Percentiles rank a stretch among this genome's conserved stretches.
Evolutionary conservation across 2,113 vertebrate species (phyloP).

Genomic region (Toxotes jaculatrix): DNA sequence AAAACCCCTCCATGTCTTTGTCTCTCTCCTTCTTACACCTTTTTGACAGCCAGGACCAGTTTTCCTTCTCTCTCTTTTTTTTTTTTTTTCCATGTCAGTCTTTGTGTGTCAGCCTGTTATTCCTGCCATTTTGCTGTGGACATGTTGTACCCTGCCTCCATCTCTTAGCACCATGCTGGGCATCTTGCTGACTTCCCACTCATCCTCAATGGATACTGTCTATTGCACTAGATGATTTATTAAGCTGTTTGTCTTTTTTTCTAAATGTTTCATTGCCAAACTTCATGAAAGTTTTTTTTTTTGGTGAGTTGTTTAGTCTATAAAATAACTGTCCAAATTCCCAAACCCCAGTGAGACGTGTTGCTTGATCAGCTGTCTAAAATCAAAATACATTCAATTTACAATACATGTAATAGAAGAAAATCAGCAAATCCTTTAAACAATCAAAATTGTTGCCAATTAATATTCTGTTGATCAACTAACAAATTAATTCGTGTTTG

Average conservation of each 20-base stretch:
- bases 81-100: constrained; percentile 20
- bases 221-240: constrained; percentile 21
- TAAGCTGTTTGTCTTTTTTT: constrained; percentile 13
- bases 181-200: constrained; percentile 25
- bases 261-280: background rate
- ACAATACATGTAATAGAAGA: no score
- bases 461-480: no score
- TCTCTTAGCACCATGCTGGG: constrained; percentile 26
- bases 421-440: no score
- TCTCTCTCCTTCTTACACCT: constrained; percentile 19
- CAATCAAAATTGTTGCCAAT: no score
- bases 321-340: no score
- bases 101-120: constrained; percentile 50
- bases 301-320: background rate
- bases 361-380: no score
- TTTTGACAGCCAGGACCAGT: constrained; percentile 16
- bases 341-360: no score
- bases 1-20: background rate
- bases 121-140: constrained; percentile 32
- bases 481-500: no score
- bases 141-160: constrained; percentile 27
- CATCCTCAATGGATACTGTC: background rate
- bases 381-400: no score
- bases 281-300: background rate
- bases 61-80: no score